Evolutionary conservation across 2,888 invertebrate species (phyloP), one percentile per base, ranked within the genome.

Genomic region (Capitulum mitella): DNA sequence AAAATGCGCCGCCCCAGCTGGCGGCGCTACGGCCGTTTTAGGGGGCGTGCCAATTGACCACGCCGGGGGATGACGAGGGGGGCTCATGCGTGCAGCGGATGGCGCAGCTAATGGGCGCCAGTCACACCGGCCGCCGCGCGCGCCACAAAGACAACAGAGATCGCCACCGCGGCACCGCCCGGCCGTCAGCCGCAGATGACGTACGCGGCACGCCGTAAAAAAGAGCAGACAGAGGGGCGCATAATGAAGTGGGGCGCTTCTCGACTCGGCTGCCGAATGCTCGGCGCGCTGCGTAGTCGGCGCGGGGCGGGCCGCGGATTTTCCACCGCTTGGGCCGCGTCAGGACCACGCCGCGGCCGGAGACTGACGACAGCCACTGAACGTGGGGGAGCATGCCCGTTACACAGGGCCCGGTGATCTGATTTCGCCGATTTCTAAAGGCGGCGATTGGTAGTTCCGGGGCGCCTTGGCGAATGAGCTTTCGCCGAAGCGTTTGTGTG

Each of bases 191-290:
- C 5, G 6, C 64, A 64, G 64, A 64, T 64, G 64, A 64, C 64
- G 34, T 32, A 64, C 34, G 64, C 19, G 29, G 26, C 34, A 34
- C 12, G 64, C 3, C 34, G 14, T 64, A 64, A 64, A 64, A 64
- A 64, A 64, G 34, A 58, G 58, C 58, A 58, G 58, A 58, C 58
- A 58, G 3, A 58, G 64, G 64, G 64, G 34, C 32, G 64, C 64
- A 64, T 64, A 64, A 64, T 64, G 6, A 64, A 64, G 64, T 64
- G 64, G 34, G n/a, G 58, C 58, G 22, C 58, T 22, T 29, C 29
- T 10, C 29, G 58, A 58, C 22, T 58, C 58, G 29, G 5, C n/a
- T n/a, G n/a, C n/a, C n/a, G n/a, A n/a, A n/a, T n/a, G n/a, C n/a
- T n/a, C n/a, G n/a, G n/a, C n/a, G n/a, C n/a, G n/a, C n/a, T n/a